phyloP scores from a whole-genome alignment of 2,888 invertebrate species.

The Protophormia terraenovae region DNA sequence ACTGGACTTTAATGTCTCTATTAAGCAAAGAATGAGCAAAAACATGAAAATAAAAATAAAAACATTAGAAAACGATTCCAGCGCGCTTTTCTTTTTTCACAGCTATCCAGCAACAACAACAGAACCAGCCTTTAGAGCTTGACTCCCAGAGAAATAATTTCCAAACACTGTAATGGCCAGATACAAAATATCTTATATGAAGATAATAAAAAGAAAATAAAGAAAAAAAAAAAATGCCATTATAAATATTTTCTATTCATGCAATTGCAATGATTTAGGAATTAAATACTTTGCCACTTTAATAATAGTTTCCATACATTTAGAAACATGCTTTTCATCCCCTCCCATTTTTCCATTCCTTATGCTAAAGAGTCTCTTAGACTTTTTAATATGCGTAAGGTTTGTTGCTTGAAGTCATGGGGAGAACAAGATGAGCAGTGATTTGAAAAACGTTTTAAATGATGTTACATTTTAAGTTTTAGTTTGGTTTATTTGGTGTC shows the following conservation, averaged over 20 bases:
- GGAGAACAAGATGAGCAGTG: conserved; percentile 15
- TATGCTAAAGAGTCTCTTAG: neutral
- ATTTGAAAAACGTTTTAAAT: conserved; percentile 19
- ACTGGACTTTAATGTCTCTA: conserved; percentile 65
- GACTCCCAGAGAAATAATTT: neutral
- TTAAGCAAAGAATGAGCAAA: conserved; percentile 44
- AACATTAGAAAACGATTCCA: conserved; percentile 35
- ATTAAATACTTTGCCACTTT: conserved; percentile 59
- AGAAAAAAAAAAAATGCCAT: conserved; percentile 46
- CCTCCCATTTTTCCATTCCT: conserved; percentile 61
- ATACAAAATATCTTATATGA: neutral
- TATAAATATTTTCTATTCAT: conserved; percentile 69
- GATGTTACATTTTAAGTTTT: conserved; percentile 69
- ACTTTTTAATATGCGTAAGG: neutral
- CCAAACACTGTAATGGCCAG: conserved; percentile 17
- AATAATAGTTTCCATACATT: conserved; percentile 51
- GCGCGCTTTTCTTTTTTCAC: too few species aligned
- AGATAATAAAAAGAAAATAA: neutral
- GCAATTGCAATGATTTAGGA: conserved; percentile 51
- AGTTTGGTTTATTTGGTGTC: conserved; percentile 43
- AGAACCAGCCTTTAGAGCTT: conserved; percentile 19
- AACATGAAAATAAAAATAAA: neutral
- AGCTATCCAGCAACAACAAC: too few species aligned
- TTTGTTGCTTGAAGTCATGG: neutral
- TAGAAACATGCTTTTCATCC: conserved; percentile 14